A percentile compares a stretch with the other conserved stretches of the same genome.
phyloP scores from a whole-genome alignment of 2,888 invertebrate species.

The Drosophila diplacantha region DNA sequence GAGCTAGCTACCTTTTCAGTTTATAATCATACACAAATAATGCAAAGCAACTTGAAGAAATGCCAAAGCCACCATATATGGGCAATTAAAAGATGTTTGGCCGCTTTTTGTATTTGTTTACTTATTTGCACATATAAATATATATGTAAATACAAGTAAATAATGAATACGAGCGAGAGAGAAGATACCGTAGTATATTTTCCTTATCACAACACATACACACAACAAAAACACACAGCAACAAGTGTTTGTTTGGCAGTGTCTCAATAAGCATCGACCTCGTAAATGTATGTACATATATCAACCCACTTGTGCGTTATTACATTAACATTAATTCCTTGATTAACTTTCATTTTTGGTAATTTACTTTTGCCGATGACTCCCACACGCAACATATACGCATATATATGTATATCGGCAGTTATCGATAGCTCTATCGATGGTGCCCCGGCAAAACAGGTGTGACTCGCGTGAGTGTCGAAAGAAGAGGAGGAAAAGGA shows the following conservation, averaged over 20 bases:
- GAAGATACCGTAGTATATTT: background rate
- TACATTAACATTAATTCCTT: background rate
- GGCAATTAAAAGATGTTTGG: background rate
- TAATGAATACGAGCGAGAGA: conserved; percentile 8
- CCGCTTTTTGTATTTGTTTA: background rate
- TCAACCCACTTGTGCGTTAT: background rate
- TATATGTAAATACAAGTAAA: background rate
- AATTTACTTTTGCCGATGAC: conserved; percentile 11
- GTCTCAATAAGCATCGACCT: background rate
- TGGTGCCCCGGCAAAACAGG: conserved; percentile 4
- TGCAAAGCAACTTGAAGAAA: no score
- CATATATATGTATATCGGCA: background rate
- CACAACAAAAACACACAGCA: conserved; percentile 12
- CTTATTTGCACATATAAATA: background rate
- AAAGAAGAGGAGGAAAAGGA: conserved; percentile 5
- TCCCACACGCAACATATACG: conserved; percentile 2
- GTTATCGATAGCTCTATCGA: conserved; percentile 5
- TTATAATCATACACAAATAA: no score
- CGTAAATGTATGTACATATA: background rate
- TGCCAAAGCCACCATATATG: no score
- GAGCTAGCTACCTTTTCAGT: no score
- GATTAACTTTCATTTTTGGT: conserved; percentile 8
- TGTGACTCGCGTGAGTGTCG: conserved; percentile 1
- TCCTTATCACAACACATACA: conserved; percentile 1
- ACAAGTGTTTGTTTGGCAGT: conserved; percentile 10